These are phyloP conservation scores for Hippocampus abdominalis DNA, from an alignment of 2,113 vertebrate genomes.

Conservation along the genomic window DNA sequence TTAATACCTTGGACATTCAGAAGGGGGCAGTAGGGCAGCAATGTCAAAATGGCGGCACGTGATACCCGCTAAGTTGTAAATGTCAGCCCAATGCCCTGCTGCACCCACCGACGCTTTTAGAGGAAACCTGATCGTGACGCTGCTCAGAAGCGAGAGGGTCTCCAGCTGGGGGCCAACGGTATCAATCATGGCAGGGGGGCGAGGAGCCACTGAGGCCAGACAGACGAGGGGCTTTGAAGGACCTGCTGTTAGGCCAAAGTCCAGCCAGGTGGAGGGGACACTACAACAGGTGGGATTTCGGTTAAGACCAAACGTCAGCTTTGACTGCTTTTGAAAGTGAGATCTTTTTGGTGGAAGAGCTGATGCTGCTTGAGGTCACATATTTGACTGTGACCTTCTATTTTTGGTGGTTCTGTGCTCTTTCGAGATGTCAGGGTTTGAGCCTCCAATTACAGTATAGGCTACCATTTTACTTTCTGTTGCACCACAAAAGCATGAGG, in stretches of 20 bases:
- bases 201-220: slow-evolving; percentile 13
- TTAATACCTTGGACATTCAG: neutral
- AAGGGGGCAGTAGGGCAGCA: neutral
- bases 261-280: slow-evolving; percentile 1
- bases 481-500: no score
- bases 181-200: slow-evolving; percentile 41
- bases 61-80: slow-evolving; percentile 41
- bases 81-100: slow-evolving; percentile 44
- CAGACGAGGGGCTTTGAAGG: neutral
- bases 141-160: slow-evolving; percentile 6
- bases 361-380: neutral
- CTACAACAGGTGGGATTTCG: slow-evolving; percentile 5
- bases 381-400: neutral
- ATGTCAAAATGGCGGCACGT: slow-evolving; percentile 10
- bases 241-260: neutral
- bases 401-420: neutral
- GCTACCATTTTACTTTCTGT: no score
- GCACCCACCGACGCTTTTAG: slow-evolving; percentile 30
- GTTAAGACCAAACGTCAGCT: neutral
- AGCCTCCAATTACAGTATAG: no score
- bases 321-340: neutral
- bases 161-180: neutral
- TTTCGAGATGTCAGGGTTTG: neutral
- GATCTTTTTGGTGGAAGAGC: neutral
- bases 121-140: slow-evolving; percentile 49